Evolutionary conservation across 2,888 invertebrate genomes (phyloP).

Genomic region (Neria commutata): DNA sequence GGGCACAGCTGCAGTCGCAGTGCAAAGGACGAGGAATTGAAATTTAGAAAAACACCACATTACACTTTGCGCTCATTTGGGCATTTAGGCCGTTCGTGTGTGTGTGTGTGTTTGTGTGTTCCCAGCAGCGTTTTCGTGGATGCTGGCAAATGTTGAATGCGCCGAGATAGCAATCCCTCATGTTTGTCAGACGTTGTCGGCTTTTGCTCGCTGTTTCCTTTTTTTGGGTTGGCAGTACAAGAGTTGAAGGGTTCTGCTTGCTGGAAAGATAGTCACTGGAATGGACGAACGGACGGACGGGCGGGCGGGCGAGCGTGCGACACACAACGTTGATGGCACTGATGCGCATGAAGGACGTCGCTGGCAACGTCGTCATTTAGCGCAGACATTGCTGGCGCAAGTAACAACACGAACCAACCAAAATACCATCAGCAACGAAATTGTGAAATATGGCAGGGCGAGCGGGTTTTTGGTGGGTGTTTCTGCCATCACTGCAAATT

Average conservation of each 20-base stretch:
- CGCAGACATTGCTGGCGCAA: not conserved
- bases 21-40: constrained; percentile 20
- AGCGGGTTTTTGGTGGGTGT: not conserved
- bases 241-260: not conserved
- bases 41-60: constrained; percentile 23
- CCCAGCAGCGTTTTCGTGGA: too few species aligned
- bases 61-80: constrained; percentile 20
- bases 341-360: too few species aligned
- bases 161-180: constrained; percentile 19
- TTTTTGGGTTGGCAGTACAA: not conserved
- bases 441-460: not conserved
- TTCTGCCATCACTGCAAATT: constrained; percentile 7
- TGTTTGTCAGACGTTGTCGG: constrained; percentile 11
- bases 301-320: not conserved
- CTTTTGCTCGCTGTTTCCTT: not conserved
- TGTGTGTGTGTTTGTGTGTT: not conserved
- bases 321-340: not conserved
- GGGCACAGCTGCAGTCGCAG: constrained; percentile 26
- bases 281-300: too few species aligned
- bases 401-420: constrained; percentile 1
- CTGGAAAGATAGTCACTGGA: not conserved
- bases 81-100: not conserved
- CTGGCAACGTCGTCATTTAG: constrained; percentile 15
- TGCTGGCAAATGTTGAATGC: constrained; percentile 12
- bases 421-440: not conserved